Evolutionary conservation across 2,113 vertebrate genomes (phyloP), one percentile per base, ranked within the genome.

Genomic region (Poecilia latipinna): DNA sequence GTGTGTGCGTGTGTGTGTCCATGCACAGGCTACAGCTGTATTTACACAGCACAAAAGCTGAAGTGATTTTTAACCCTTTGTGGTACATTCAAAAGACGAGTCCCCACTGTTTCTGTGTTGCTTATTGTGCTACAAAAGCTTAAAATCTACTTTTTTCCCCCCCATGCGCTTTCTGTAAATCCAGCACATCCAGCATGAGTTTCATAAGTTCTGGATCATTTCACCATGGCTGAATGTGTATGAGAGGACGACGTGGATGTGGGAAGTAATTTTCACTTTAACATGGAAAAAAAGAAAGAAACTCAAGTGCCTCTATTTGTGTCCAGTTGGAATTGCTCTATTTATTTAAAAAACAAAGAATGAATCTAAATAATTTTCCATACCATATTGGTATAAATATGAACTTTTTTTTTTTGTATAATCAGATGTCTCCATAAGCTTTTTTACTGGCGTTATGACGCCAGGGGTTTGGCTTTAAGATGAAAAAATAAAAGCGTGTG

Each of bases 321-420:
- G 94, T 94, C 93, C 87, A 79, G 88, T 92, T 92, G 88, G 91
- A 94, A 92, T 91, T 94, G 90, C 92, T 94, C 92, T 94, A 94
- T 92, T 93, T 94, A 94, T 94, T 94, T 93, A 37, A 92, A 92
- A 90, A 93, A 93, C 83, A 91, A 91, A 93, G 86, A 93, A 91
- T 92, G 91, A 93, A 91, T 92, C 88, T 89, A 92, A 93, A 89
- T 93, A 85, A 93, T 93, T 93, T 94, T 94, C 89, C 94, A 94
- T 95, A 95, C 94, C 94, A 95, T 95, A 95, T 95, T 95, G 94
- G 94, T 95, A 95, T 94, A 93, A 92, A 88, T 89, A 94, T 91
- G 88, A 93, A 48, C 80, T 93, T 93, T 91, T 85, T 92, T 28
- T 93, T 93, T 93, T 93, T 87, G 82, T 94, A 93, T 93, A 93